Evolutionary conservation across 2,113 vertebrate genomes (phyloP), one percentile per base, ranked within the genome.

Genomic region (Stigmatopora nigra): DNA sequence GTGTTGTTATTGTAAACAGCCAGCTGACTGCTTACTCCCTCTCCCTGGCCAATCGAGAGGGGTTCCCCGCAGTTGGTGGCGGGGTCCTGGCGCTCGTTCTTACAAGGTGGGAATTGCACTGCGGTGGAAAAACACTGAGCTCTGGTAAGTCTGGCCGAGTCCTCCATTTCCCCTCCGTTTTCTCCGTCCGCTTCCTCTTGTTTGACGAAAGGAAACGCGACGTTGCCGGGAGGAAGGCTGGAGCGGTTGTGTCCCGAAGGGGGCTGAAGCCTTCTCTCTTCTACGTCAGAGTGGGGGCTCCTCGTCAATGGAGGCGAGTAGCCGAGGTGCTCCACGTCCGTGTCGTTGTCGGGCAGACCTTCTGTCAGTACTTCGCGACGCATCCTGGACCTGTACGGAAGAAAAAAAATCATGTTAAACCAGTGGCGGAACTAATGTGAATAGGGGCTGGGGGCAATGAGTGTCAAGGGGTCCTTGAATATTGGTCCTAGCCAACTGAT

Each of bases 351-450:
- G 70, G 93, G 95, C 0, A 92, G 63, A 4, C 95, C 95, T 70
- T 94, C 95, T 90, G 97, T 90, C 73, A 99, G 89, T 78, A 96
- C 95, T 86, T 99, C 97, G 19, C 97, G 90, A 53, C 95, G 92
- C 94, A 99, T 98, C 71, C 97, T 91, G 31, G 97, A 99, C 91
- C 97, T 99, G 91, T n/a, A 68, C 47, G 63, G 47, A 76, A 71
- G 52, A 5, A 31, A 31, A 31, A 31, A 31, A 31, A 4, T 17
- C 25, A 45, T 77, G 9, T 59, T n/a, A 36, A 16, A 17, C 57
- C 25, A 31, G 25, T 31, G 25, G 25, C 25, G 25, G 25, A 31
- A 31, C 25, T 31, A 31, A 31, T 31, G 25, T 31, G 25, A 31
- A 31, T 31, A 31, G 25, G 25, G 25, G 1, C 25, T 31, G 25